Conservation (phyloP, 2,888 invertebrate genomes). For the Xestia xanthographa region DNA sequence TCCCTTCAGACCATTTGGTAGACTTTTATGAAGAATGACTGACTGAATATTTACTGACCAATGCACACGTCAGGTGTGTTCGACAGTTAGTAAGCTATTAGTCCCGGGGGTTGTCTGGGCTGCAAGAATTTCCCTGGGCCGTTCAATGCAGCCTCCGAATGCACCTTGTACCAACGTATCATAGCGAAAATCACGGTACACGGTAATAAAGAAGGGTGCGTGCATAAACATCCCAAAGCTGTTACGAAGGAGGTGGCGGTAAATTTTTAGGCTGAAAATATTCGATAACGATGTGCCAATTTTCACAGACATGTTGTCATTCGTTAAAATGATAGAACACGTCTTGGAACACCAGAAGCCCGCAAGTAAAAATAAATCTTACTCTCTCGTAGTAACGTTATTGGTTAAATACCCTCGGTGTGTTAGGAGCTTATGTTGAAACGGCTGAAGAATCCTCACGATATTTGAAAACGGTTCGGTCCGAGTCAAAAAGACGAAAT, state of each 20-base stretch:
- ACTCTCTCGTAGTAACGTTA: background rate
- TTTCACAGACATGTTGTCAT: conserved; percentile 33
- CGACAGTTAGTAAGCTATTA: conserved; percentile 47
- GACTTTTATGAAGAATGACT: background rate
- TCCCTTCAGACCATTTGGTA: background rate
- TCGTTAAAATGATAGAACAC: conserved; percentile 4
- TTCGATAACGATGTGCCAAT: conserved; percentile 24
- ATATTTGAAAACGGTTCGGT: too few relatives aligned
- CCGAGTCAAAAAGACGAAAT: too few relatives aligned
- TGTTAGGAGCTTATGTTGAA: background rate
- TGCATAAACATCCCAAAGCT: background rate
- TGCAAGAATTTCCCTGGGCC: conserved; percentile 37
- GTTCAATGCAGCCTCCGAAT: conserved; percentile 45
- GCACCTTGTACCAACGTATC: conserved; percentile 51
- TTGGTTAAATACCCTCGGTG: background rate
- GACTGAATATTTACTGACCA: conserved; percentile 2
- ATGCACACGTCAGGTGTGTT: conserved; percentile 47
- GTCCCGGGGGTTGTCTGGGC: conserved; percentile 10
- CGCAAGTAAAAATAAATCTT: background rate
- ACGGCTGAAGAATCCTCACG: too few relatives aligned
- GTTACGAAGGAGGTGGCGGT: background rate
- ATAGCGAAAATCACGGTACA: conserved; percentile 23
- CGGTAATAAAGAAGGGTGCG: conserved; percentile 45
- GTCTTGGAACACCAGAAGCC: background rate
- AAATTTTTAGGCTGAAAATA: background rate